Conservation (phyloP, 2,113 vertebrate species). For the Planiliza haematocheilus region DNA sequence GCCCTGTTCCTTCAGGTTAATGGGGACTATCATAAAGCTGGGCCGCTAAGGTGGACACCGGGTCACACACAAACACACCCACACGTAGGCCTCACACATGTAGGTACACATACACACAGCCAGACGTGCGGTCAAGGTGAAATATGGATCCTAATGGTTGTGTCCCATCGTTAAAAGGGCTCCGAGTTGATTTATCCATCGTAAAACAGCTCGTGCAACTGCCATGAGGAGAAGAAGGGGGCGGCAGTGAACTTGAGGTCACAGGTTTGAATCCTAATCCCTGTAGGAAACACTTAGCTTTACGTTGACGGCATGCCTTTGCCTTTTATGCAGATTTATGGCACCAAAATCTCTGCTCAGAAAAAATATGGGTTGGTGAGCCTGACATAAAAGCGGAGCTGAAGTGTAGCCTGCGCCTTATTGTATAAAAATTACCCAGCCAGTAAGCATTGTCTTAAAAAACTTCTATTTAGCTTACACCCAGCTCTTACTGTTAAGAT, state of each 20-base stretch:
- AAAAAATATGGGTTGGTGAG: constrained; percentile 39
- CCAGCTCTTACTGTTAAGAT: not conserved
- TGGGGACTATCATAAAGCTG: constrained; percentile 77
- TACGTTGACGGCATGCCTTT: constrained; percentile 54
- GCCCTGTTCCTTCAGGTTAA: constrained; percentile 75
- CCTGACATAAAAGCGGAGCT: constrained; percentile 46
- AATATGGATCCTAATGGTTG: constrained; percentile 81
- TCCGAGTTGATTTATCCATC: constrained; percentile 75
- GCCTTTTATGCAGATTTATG: constrained; percentile 76
- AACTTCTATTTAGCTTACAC: constrained; percentile 11
- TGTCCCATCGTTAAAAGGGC: constrained; percentile 80
- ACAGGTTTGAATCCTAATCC: constrained; percentile 71
- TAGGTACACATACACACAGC: constrained; percentile 40
- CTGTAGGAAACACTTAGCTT: constrained; percentile 70
- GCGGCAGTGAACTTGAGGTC: constrained; percentile 59
- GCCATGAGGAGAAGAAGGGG: constrained; percentile 56
- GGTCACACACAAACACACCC: constrained; percentile 65
- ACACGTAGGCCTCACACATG: constrained; percentile 19
- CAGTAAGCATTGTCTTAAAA: constrained; percentile 4
- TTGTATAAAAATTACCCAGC: not conserved
- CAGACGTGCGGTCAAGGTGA: constrained; percentile 66
- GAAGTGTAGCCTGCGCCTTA: constrained; percentile 38
- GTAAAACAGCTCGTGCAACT: constrained; percentile 74
- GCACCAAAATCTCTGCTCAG: constrained; percentile 32
- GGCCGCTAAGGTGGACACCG: constrained; percentile 63